phyloP scores from a whole-genome alignment of 2,888 invertebrate species.

The Cyaniris semiargus region DNA sequence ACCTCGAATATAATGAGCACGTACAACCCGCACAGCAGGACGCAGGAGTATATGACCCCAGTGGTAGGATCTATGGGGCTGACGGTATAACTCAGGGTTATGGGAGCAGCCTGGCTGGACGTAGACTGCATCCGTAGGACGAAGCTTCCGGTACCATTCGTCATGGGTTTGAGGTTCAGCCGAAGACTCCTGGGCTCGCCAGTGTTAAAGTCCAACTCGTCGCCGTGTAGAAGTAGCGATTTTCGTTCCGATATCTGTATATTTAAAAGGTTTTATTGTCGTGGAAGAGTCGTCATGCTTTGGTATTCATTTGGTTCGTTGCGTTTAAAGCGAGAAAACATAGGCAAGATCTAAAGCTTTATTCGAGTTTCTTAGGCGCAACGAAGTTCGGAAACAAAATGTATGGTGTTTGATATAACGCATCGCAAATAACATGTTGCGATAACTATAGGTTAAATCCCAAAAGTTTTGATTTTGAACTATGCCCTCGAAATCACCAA shows the following conservation, averaged over 20 bases:
- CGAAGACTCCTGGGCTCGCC: slow-evolving; percentile 66
- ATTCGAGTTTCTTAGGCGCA: no score
- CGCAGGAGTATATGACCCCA: slow-evolving; percentile 86
- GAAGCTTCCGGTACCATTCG: slow-evolving; percentile 42
- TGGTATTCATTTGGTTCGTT: no score
- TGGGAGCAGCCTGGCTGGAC: slow-evolving; percentile 53
- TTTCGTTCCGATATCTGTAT: slow-evolving; percentile 77
- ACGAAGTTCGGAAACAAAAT: no score
- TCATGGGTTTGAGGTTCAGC: slow-evolving; percentile 53
- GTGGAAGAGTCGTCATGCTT: no score
- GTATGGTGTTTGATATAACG: no score
- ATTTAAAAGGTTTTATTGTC: background rate
- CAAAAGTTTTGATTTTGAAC: no score
- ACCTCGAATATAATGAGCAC: slow-evolving; percentile 93
- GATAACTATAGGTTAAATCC: no score
- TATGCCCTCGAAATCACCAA: no score
- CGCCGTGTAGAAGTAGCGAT: slow-evolving; percentile 80
- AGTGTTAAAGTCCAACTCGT: slow-evolving; percentile 81
- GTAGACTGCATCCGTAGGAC: slow-evolving; percentile 52
- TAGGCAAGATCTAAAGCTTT: no score
- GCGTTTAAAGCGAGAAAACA: no score
- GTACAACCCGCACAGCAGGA: slow-evolving; percentile 88
- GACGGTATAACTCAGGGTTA: slow-evolving; percentile 76
- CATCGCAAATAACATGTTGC: no score
- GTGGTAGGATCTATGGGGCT: slow-evolving; percentile 82